Conservation (phyloP, 2,888 invertebrate species). For the Chymomyza amoena region DNA sequence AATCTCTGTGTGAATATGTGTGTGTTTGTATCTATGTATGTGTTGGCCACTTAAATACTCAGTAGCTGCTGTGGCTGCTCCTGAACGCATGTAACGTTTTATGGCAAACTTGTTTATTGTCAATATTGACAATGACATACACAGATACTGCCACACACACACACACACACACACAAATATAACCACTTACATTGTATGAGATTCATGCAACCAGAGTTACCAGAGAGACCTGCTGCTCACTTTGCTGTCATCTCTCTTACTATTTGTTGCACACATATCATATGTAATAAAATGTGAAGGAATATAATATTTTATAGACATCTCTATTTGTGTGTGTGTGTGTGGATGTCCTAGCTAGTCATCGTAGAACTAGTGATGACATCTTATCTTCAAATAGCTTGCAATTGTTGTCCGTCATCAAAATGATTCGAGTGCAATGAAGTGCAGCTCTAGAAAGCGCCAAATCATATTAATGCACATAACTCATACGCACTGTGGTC, state of each 20-base stretch:
- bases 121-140: slow-evolving; percentile 66
- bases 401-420: slow-evolving; percentile 1
- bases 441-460: slow-evolving; percentile 7
- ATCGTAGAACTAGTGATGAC: neutral
- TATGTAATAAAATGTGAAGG: slow-evolving; percentile 72
- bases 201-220: slow-evolving; percentile 5
- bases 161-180: neutral
- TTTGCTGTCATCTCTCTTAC: slow-evolving; percentile 19
- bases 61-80: neutral
- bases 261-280: slow-evolving; percentile 66
- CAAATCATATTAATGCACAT: slow-evolving; percentile 18
- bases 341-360: neutral
- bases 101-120: slow-evolving; percentile 71
- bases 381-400: neutral
- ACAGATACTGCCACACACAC: slow-evolving; percentile 15
- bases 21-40: slow-evolving; percentile 2
- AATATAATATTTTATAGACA: slow-evolving; percentile 60
- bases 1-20: slow-evolving; percentile 11
- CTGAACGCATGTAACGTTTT: slow-evolving; percentile 54
- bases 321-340: neutral
- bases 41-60: slow-evolving; percentile 31
- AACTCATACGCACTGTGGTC: slow-evolving; percentile 3
- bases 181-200: slow-evolving; percentile 48
- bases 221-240: slow-evolving; percentile 38
- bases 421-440: slow-evolving; percentile 9